Conservation (phyloP, 2,113 vertebrate species). For the Podiceps cristatus region DNA sequence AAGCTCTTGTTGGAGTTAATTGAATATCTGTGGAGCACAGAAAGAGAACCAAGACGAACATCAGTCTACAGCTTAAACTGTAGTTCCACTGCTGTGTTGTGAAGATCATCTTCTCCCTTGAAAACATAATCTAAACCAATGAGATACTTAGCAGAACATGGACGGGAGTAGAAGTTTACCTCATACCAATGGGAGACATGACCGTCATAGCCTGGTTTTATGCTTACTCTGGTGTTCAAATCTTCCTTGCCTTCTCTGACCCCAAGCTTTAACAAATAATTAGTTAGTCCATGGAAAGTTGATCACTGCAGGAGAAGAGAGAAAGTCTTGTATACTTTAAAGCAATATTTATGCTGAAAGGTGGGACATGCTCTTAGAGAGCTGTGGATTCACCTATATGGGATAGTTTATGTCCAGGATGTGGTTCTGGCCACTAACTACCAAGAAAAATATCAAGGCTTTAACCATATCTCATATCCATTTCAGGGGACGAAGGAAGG, state of each 20-base stretch:
- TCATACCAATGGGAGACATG: background rate
- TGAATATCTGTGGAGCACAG: background rate
- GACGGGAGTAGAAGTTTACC: background rate
- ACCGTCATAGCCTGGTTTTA: background rate
- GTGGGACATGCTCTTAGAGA: background rate
- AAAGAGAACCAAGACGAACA: background rate
- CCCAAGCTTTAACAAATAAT: background rate
- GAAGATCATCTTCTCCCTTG: background rate
- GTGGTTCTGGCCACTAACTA: background rate
- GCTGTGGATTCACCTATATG: background rate
- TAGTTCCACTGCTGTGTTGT: background rate
- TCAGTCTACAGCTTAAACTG: background rate
- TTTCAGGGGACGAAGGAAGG: background rate
- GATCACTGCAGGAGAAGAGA: background rate
- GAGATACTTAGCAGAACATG: background rate
- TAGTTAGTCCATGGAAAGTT: background rate
- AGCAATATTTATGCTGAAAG: background rate
- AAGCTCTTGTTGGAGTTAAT: background rate
- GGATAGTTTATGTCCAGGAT: background rate
- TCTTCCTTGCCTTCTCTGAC: background rate
- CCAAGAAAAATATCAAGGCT: background rate
- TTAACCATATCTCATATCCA: fast-evolving
- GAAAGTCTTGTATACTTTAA: background rate
- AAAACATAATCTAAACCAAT: background rate
- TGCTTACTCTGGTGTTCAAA: background rate